Evolutionary conservation across 2,113 vertebrate species (phyloP), one percentile per base, ranked within the genome.

Genomic region (Lanius collurio): DNA sequence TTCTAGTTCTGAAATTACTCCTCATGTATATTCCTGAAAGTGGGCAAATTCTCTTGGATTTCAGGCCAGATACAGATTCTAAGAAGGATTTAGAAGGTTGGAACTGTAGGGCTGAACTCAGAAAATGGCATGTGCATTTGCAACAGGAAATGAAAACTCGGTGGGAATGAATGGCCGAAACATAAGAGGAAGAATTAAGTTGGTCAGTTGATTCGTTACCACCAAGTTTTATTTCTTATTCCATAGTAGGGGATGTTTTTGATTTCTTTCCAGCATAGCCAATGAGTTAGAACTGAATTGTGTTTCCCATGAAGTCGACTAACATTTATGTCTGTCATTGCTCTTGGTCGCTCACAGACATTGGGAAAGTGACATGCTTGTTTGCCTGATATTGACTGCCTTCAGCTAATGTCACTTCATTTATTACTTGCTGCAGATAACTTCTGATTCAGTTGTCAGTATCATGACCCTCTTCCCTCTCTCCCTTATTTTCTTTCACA

Each of bases 321-420:
- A 44, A 73, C 44, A 57, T 67, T 83, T 46, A 28, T 46, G 37
- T 59, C 65, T 73, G 44, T 60, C 57, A 10, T 55, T 73, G 82
- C 70, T 85, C 59, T 56, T 90, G 65, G 70, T 88, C 55, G 60
- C 37, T 52, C 28, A 68, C 57, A 87, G 67, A 49, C 44, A 42
- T 76, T 78, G 9, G 18, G 42, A 77, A 93, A 92, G 75, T 83
- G 46, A 60, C 41, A 33, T 65, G 24, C 59, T 88, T 3, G 16
- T 63, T 80, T 74, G 56, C 39, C 26, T 77, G 60, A 17, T 70
- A 92, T 84, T 56, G 83, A 91, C 22, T 84, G 83, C 73, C 56
- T 95, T 95, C 80, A 94, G 73, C 64, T 84, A 79, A 84, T 65
- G 65, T 82, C 73, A 91, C 77, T 89, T 83, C 39, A 53, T 92